Evolutionary conservation across 2,888 invertebrate genomes (phyloP), one percentile per base, ranked within the genome.

Genomic region (Cheilosia urbana): DNA sequence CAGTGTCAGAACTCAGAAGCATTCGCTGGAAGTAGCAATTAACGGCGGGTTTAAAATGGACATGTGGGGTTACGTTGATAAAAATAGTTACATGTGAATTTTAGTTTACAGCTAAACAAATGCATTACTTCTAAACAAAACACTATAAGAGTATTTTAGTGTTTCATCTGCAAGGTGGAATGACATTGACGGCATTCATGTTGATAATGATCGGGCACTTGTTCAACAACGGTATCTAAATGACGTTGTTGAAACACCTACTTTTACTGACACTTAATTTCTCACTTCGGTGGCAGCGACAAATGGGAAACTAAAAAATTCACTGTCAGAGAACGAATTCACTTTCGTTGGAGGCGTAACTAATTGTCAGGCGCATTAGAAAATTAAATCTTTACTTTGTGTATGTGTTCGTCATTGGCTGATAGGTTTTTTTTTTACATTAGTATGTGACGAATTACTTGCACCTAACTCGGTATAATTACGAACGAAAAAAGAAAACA

Each of bases 321-420:
- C 40, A 62, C 30, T 65, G 73, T 75, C 75, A 60, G 19, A 37
- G 53, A 73, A 76, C 75, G 58, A 37, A 81, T 72, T 85, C 77
- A 76, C 85, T 85, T 85, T 85, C 81, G 13, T 76, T 57, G 34
- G 81, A 81, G 62, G 85, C 85, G 81, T 62, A 81, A 85, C 85
- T 85, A 81, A 85, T 85, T 81, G 72, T 7, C 34, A 13, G 6
- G 57, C 30, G 58, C 69, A 72, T 76, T 80, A 72, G 53, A 58
- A 72, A 51, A 63, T 62, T 63, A 63, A 69, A 34, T 58, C 17
- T 13, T 40, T 42, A 58, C 47, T 66, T 37, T 53, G 58, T 17
- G 53, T 15, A 19, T 79, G 65, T 53, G 49, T 63, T 62, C n/a
- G 47, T 24, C 53, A 57, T 57, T 49, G 4, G 24, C 15, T 55